Percentiles rank a stretch among this genome's conserved stretches.
Evolutionary conservation across 1,140 invertebrate genomes (phyloP).

Genomic region (Bathynomus jamesi): DNA sequence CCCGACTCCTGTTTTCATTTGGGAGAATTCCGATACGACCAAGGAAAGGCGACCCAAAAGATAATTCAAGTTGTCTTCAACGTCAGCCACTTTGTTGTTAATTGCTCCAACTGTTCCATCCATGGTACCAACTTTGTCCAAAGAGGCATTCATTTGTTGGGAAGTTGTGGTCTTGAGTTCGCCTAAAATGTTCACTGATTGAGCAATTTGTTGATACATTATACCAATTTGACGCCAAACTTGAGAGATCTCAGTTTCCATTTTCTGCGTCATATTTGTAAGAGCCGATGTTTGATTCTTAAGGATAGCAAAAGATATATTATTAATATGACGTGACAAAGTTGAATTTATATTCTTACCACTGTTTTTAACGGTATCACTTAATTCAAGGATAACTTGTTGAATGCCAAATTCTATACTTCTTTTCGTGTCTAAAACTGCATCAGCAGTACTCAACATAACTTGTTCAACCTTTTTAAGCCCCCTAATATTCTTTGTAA

Average conservation of each 20-base stretch:
- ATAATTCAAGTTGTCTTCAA: constrained; percentile 77
- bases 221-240: constrained; percentile 81
- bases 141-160: constrained; percentile 68
- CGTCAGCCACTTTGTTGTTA: constrained; percentile 67
- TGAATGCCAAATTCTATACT: constrained; percentile 75
- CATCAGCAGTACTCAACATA: constrained; percentile 72
- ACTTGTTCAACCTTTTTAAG: constrained; percentile 68
- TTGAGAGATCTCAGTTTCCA: constrained; percentile 73
- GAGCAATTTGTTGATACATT: constrained; percentile 73
- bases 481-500: constrained; percentile 37
- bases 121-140: constrained; percentile 60
- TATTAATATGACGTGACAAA: constrained; percentile 59
- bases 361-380: constrained; percentile 49
- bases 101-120: constrained; percentile 46
- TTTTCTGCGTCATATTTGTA: constrained; percentile 63
- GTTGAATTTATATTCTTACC: constrained; percentile 58
- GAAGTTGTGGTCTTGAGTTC: constrained; percentile 52
- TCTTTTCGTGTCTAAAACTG: constrained; percentile 72
- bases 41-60: constrained; percentile 67
- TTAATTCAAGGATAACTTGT: constrained; percentile 70
- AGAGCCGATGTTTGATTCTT: constrained; percentile 64
- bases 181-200: constrained; percentile 62
- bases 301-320: constrained; percentile 59
- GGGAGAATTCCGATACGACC: constrained; percentile 76
- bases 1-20: constrained; percentile 55